phyloP scores from a whole-genome alignment of 2,888 invertebrate genomes.

The Drosophila anomelani region DNA sequence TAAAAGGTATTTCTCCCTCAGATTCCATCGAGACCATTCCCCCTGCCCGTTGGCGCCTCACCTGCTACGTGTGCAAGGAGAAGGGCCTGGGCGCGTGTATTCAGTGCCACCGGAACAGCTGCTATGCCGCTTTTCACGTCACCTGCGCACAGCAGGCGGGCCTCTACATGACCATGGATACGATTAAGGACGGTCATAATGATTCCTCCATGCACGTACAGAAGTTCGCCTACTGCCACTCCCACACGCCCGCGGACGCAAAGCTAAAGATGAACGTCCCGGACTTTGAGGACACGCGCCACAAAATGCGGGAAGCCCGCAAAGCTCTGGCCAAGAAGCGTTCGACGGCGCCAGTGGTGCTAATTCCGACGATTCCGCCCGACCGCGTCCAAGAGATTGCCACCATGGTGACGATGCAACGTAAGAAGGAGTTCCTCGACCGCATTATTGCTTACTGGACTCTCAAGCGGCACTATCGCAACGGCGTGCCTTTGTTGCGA shows the following conservation, averaged over 20 bases:
- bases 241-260: conserved; percentile 89
- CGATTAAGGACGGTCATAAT: conserved; percentile 88
- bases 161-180: conserved; percentile 98
- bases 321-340: conserved; percentile 95
- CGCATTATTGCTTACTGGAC: conserved; percentile 98
- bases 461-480: conserved; percentile 95
- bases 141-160: conserved; percentile 98
- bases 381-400: conserved; percentile 95
- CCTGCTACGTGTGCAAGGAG: conserved; percentile 98
- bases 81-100: conserved; percentile 97
- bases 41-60: conserved; percentile 97
- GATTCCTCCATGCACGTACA: conserved; percentile 93
- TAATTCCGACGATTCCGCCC: conserved; percentile 96
- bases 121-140: conserved; percentile 99
- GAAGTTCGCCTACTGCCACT: conserved; percentile 98
- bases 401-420: conserved; percentile 89
- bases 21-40: conserved; percentile 99
- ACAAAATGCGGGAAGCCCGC: conserved; percentile 94
- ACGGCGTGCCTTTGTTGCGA: conserved; percentile 97
- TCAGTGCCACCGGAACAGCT: conserved; percentile 98
- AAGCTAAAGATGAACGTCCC: conserved; percentile 85
- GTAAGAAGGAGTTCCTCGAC: conserved; percentile 94
- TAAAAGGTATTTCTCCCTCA: conserved; percentile 57
- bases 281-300: conserved; percentile 88
- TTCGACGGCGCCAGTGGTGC: conserved; percentile 94